A percentile compares a stretch with the other conserved stretches of the same genome.
These are phyloP conservation scores for Galerucella nymphaeae DNA, from an alignment of 2,888 invertebrate species.

Conservation along the genomic window DNA sequence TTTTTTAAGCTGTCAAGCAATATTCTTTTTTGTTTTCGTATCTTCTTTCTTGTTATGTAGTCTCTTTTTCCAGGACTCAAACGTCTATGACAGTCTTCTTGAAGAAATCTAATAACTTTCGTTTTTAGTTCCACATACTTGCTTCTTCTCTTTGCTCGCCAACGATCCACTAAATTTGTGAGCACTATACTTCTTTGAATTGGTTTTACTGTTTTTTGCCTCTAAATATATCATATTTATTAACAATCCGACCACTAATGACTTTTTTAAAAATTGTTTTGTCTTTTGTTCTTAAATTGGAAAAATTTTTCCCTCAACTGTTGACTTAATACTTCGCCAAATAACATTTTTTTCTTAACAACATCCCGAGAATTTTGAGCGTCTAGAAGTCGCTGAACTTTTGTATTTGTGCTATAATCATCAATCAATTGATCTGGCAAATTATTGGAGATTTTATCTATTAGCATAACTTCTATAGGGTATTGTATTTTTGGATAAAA, in stretches of 20 bases:
- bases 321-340: conserved; percentile 21
- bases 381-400: conserved; percentile 15
- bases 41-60: conserved; percentile 10
- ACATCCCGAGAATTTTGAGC: conserved; percentile 3
- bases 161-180: conserved; percentile 11
- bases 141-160: conserved; percentile 2
- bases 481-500: too few species aligned
- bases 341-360: conserved; percentile 15
- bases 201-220: neutral
- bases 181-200: conserved; percentile 2
- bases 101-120: conserved; percentile 18
- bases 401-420: conserved; percentile 15
- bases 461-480: too few species aligned
- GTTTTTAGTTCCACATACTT: conserved; percentile 11
- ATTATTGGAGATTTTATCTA: too few species aligned
- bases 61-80: conserved; percentile 11
- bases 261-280: conserved; percentile 24
- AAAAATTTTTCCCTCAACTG: conserved; percentile 6
- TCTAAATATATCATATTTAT: conserved; percentile 13
- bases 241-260: conserved; percentile 3
- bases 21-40: conserved; percentile 14
- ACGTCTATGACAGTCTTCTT: conserved; percentile 17
- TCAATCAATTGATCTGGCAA: too few species aligned
- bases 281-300: conserved; percentile 11
- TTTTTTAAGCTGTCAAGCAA: conserved; percentile 12